Percentiles rank a stretch among this genome's conserved stretches.
Evolutionary conservation across 2,888 invertebrate genomes (phyloP).

Genomic region (Amorpha juglandis): DNA sequence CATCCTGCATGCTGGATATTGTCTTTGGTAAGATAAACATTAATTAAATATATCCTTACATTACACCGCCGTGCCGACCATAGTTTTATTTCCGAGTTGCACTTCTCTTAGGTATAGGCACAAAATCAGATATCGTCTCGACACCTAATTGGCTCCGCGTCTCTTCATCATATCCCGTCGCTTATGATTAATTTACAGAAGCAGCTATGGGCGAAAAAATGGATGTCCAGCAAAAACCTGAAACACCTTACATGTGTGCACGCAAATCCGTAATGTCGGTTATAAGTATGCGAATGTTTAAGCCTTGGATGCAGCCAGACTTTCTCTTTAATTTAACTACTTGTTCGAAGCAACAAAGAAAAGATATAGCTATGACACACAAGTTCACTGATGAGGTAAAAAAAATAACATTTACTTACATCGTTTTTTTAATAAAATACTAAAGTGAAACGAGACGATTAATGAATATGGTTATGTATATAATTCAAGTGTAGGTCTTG

Average conservation of each 20-base stretch:
- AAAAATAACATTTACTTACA: too few species aligned
- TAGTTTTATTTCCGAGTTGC: too few species aligned
- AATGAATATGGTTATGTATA: too few species aligned
- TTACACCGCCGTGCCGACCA: background rate
- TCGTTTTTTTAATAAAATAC: too few species aligned
- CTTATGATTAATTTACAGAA: conserved; percentile 65
- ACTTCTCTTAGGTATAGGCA: too few species aligned
- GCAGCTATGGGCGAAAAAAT: conserved; percentile 89
- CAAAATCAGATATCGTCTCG: too few species aligned
- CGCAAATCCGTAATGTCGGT: conserved; percentile 77
- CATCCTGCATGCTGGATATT: conserved; percentile 85
- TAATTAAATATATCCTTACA: background rate
- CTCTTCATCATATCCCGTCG: too few species aligned
- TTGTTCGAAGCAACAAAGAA: conserved; percentile 82
- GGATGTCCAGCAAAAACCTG: conserved; percentile 80
- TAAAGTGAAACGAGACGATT: too few species aligned
- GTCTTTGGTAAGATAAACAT: conserved; percentile 83
- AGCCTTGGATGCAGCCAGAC: conserved; percentile 86
- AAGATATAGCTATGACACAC: conserved; percentile 85
- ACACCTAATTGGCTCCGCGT: too few species aligned
- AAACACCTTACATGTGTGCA: conserved; percentile 85
- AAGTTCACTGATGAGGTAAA: conserved; percentile 81
- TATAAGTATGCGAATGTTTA: conserved; percentile 75
- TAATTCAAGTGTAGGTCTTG: background rate
- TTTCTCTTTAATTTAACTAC: conserved; percentile 84